phyloP scores from a whole-genome alignment of 1,140 invertebrate species.

The Cydia fagiglandana region DNA sequence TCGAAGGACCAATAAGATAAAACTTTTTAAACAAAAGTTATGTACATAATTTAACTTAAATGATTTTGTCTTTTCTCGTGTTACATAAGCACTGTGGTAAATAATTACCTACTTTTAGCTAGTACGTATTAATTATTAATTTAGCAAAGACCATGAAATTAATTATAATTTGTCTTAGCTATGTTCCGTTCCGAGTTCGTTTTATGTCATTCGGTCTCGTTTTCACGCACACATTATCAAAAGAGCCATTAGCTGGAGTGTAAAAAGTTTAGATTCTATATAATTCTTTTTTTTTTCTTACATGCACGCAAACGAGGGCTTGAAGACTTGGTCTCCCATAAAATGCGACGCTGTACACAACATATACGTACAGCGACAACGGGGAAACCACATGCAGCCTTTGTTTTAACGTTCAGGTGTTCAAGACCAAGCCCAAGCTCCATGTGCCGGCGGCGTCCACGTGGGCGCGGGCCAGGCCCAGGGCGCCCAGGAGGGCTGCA shows the following conservation, averaged over 20 bases:
- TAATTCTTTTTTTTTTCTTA: too few relatives aligned
- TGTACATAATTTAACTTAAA: not conserved
- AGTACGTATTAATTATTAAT: too few relatives aligned
- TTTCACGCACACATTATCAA: too few relatives aligned
- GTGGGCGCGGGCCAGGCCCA: slow-evolving; percentile 34
- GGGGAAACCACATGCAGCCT: not conserved
- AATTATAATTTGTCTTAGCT: too few relatives aligned
- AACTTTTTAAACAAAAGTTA: not conserved
- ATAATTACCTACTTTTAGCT: too few relatives aligned
- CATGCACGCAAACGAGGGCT: not conserved
- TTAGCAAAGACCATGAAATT: too few relatives aligned
- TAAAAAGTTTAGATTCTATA: too few relatives aligned
- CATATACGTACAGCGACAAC: not conserved
- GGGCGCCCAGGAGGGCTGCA: slow-evolving; percentile 49
- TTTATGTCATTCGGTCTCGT: too few relatives aligned
- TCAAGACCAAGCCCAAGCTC: slow-evolving; percentile 58
- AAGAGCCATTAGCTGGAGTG: too few relatives aligned
- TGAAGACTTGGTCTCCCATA: too few relatives aligned
- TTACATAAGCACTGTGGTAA: not conserved
- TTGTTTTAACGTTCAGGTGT: not conserved
- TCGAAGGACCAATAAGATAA: not conserved
- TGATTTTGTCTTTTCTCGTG: not conserved
- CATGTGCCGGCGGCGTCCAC: slow-evolving; percentile 43
- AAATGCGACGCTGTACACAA: too few relatives aligned
- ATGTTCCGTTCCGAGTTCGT: too few relatives aligned